phyloP scores from a whole-genome alignment of 2,888 invertebrate genomes.

The Dynastes tityus region DNA sequence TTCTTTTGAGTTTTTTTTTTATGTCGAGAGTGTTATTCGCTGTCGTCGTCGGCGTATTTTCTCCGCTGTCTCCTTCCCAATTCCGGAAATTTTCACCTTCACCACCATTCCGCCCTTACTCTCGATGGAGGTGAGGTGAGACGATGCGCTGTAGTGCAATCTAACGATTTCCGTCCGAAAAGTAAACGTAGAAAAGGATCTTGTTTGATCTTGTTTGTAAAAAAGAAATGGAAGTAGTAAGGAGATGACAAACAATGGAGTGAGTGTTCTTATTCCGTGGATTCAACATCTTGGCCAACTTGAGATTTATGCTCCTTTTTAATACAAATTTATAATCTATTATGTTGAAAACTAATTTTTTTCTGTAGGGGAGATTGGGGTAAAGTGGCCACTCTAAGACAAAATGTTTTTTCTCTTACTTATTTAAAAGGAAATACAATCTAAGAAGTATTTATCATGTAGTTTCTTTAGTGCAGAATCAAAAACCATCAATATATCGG shows the following conservation, averaged over 20 bases:
- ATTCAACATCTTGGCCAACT: no score
- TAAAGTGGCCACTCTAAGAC: no score
- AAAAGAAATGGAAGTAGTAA: neutral
- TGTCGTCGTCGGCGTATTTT: conserved; percentile 28
- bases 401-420: no score
- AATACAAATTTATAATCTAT: neutral
- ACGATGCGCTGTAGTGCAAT: neutral
- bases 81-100: neutral
- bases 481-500: no score
- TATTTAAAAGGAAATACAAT: no score
- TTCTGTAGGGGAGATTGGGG: neutral
- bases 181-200: neutral
- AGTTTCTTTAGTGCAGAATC: no score
- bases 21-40: conserved; percentile 41
- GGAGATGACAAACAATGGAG: no score
- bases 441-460: no score
- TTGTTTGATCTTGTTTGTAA: conserved; percentile 15
- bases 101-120: neutral
- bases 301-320: no score
- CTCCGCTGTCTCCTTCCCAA: conserved; percentile 18
- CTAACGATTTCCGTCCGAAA: neutral
- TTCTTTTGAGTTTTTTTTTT: conserved; percentile 35
- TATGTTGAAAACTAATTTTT: neutral
- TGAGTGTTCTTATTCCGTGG: no score
- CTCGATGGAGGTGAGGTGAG: neutral